These are phyloP conservation scores for Cinclus cinclus DNA, from an alignment of 2,113 vertebrate species.

Conservation along the genomic window DNA sequence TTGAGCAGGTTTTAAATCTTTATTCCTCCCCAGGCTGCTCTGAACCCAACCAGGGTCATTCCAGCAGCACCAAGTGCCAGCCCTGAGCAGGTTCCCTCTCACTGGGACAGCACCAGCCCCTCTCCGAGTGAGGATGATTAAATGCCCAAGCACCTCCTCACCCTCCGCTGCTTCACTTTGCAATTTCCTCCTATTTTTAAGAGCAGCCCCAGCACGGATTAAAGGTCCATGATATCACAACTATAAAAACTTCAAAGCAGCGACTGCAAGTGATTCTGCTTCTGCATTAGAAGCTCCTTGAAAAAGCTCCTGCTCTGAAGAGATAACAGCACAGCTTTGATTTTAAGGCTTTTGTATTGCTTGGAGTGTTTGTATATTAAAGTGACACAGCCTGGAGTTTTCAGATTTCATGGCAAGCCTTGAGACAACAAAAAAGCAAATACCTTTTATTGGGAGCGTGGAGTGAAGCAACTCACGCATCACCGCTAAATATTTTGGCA, in stretches of 20 bases:
- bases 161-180: slow-evolving; percentile 1
- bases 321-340: slow-evolving; percentile 74
- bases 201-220: slow-evolving; percentile 52
- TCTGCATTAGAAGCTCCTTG: slow-evolving; percentile 38
- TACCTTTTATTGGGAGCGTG: not conserved
- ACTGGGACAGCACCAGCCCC: not conserved
- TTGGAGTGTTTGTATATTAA: slow-evolving; percentile 54
- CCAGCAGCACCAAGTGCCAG: not conserved
- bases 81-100: not conserved
- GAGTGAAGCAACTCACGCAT: not conserved
- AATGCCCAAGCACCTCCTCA: not conserved
- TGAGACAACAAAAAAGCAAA: not conserved
- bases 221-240: slow-evolving; percentile 49
- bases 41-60: not conserved
- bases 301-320: slow-evolving; percentile 67
- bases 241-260: slow-evolving; percentile 73
- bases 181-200: slow-evolving; percentile 49
- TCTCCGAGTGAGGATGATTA: not conserved
- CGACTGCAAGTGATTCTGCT: slow-evolving; percentile 66
- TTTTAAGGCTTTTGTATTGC: slow-evolving; percentile 59
- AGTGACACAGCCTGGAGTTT: slow-evolving; percentile 60
- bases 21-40: not conserved
- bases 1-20: not conserved
- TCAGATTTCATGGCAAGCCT: slow-evolving; percentile 23
- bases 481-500: not conserved